Evolutionary conservation across 2,797 vertebrate genomes (phyloP).

Genomic region (Alectoris magna): DNA sequence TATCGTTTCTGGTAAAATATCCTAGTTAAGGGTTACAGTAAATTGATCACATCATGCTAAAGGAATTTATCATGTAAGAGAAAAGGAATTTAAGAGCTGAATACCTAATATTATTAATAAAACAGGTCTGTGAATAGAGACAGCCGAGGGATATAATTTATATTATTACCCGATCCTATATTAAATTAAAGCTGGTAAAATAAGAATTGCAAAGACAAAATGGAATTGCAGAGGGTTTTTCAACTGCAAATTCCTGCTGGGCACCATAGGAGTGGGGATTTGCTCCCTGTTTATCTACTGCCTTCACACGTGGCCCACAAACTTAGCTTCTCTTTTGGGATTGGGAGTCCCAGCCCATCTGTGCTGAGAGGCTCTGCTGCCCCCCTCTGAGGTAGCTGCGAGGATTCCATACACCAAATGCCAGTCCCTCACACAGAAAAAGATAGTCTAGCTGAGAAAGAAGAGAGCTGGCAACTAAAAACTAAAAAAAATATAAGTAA

Average conservation of each 20-base stretch:
- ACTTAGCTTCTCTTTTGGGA: not conserved
- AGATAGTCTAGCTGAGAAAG: not conserved
- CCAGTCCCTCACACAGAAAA: not conserved
- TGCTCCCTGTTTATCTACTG: not conserved
- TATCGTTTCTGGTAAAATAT: constrained; percentile 57
- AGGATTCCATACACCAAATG: not conserved
- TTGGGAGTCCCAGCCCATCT: not conserved
- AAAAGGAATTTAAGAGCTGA: constrained; percentile 67
- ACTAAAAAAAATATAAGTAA: not conserved
- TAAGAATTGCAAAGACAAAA: constrained; percentile 26
- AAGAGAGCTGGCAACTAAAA: not conserved
- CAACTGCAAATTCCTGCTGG: not conserved
- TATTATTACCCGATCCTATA: constrained; percentile 37
- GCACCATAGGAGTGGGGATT: not conserved
- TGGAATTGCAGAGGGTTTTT: not conserved
- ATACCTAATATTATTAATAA: constrained; percentile 63
- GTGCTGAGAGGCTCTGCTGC: constrained; percentile 32
- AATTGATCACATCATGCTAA: constrained; percentile 43
- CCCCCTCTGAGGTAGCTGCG: not conserved
- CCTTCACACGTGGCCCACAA: not conserved
- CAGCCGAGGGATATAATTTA: not conserved
- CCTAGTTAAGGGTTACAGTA: constrained; percentile 49
- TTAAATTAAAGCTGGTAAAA: constrained; percentile 9
- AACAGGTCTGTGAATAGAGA: constrained; percentile 33
- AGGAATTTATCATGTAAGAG: constrained; percentile 58